Evolutionary conservation across 2,797 vertebrate genomes (phyloP), one percentile per base, ranked within the genome.

Genomic region (Lithobates sylvaticus): DNA sequence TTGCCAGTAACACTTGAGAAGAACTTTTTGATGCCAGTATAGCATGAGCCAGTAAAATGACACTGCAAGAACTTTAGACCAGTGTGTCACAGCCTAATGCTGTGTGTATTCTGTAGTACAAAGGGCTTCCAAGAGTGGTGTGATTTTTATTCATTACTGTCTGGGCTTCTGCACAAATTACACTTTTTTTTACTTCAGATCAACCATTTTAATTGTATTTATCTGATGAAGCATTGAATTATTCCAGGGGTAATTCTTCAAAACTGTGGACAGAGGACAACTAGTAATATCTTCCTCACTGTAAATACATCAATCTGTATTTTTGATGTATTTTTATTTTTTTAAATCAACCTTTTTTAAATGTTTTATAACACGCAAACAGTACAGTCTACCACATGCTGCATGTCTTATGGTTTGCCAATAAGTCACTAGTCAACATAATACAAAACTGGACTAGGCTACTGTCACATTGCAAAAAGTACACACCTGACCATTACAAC

Each of bases 1-100:
- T n/a, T 54, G 47, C 76, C 82, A 42, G 39, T 27, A 79, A 69
- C 58, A 65, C 9, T 84, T 34, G 61, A 84, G 73, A 44, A 47
- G 29, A 58, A 18, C 42, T 74, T 21, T 32, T 64, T 64, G 5
- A 27, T 80, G 76, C 76, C 69, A 79, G 42, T 54, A 23, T 13
- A 21, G 69, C 27, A 9, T 74, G 27, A 44, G 71, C 84, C 84
- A 75, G 34, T 44, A 61, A 71, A 58, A 34, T 47, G 71, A 76
- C 81, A 68, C 23, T 36, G 54, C 21, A 76, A 29, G 18, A 69
- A 32, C 36, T 9, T 69, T 68, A 34, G 82, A 54, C 12, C 44
- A n/a, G 47, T 15, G 5, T 68, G 58, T 83, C 71, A 83, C 39
- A 34, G 39, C n/a, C 61, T 65, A 75, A 65, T 65, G 27, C 32